A percentile compares a stretch with the other conserved stretches of the same genome.
Evolutionary conservation across 1,140 invertebrate genomes (phyloP).

Genomic region (Dolichoris vasculosae): DNA sequence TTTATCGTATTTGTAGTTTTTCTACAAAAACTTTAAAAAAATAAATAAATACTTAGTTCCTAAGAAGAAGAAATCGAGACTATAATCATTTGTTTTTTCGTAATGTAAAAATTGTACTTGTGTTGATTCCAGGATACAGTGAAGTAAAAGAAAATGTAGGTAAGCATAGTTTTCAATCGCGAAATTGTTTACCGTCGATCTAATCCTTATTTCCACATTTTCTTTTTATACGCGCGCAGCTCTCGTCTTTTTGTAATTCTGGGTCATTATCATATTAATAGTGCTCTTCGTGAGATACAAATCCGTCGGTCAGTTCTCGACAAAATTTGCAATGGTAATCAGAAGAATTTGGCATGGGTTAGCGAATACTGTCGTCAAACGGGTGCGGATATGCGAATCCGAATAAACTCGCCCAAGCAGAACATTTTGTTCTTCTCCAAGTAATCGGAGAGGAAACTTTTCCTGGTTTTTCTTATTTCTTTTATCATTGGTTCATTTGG

Average conservation of each 20-base stretch:
- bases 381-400: not conserved
- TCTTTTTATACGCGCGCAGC: not conserved
- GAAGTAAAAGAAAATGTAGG: slow-evolving; percentile 14
- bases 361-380: slow-evolving; percentile 22
- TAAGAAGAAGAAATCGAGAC: not conserved
- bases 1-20: too few relatives aligned
- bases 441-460: not conserved
- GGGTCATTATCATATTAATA: slow-evolving; percentile 62
- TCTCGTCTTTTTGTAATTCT: slow-evolving; percentile 16
- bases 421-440: not conserved
- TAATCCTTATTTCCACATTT: not conserved
- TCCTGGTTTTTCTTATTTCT: not conserved
- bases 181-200: slow-evolving; percentile 54
- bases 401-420: not conserved
- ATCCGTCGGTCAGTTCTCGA: slow-evolving; percentile 51
- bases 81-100: not conserved
- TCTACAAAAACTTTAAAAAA: not conserved
- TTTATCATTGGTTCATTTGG: not conserved
- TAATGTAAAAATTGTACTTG: not conserved
- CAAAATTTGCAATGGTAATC: slow-evolving; percentile 62
- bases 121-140: not conserved
- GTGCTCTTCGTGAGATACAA: slow-evolving; percentile 48
- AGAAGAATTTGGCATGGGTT: slow-evolving; percentile 6
- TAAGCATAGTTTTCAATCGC: slow-evolving; percentile 34
- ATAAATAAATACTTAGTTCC: not conserved